Conservation (phyloP, 2,888 invertebrate genomes). For the Cheilosia scutellata region DNA sequence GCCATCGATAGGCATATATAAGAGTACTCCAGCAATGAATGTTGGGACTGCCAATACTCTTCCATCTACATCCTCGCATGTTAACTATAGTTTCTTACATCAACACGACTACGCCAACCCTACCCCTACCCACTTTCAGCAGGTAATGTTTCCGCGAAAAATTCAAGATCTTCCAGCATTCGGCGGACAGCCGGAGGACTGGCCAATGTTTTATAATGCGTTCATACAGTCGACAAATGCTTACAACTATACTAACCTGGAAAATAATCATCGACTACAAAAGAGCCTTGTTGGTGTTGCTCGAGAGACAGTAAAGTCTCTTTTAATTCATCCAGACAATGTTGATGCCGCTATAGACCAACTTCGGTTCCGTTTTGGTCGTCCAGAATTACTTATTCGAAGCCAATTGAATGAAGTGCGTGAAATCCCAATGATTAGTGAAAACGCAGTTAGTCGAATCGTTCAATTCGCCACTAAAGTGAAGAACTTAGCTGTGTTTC, state of each 20-base stretch:
- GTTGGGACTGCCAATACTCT: too few species aligned
- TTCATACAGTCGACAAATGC: not conserved
- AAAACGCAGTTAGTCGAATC: not conserved
- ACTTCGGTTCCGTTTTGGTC: conserved; percentile 50
- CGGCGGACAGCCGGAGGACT: conserved; percentile 1
- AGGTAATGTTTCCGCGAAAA: not conserved
- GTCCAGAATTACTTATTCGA: conserved; percentile 6
- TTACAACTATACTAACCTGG: not conserved
- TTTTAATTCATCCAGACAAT: conserved; percentile 36
- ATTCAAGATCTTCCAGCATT: not conserved
- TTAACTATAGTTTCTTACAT: too few species aligned
- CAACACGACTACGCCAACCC: too few species aligned
- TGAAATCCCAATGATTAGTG: too few species aligned
- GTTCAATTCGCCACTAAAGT: not conserved
- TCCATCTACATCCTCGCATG: too few species aligned
- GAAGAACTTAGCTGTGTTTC: not conserved
- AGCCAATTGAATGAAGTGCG: not conserved
- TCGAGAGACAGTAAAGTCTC: not conserved
- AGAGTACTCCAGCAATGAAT: too few species aligned
- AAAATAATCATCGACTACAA: not conserved
- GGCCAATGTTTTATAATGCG: conserved; percentile 7
- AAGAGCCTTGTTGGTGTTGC: conserved; percentile 2
- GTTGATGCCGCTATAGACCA: conserved; percentile 24
- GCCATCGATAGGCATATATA: too few species aligned
- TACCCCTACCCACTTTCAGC: too few species aligned